Evolutionary conservation across 2,888 invertebrate species (phyloP).

Genomic region (Stratiomys singularior): DNA sequence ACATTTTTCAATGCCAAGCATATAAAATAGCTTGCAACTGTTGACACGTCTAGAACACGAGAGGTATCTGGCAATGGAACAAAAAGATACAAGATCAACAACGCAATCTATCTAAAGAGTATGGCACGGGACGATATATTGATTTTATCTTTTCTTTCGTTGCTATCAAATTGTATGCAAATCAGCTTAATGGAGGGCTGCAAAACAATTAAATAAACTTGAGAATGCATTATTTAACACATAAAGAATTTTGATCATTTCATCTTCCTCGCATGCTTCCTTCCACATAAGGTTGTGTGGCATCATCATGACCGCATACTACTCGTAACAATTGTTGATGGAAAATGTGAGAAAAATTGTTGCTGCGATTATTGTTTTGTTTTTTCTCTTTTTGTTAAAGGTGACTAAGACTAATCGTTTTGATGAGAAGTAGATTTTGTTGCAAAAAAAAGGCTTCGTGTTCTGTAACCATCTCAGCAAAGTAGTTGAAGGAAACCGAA

Average conservation of each 20-base stretch:
- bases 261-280: neutral
- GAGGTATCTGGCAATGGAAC: too few species aligned
- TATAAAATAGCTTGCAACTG: too few species aligned
- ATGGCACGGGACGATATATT: neutral
- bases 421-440: neutral
- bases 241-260: neutral
- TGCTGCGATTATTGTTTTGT: neutral
- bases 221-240: neutral
- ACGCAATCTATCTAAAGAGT: neutral
- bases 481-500: too few species aligned
- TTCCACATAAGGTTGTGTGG: neutral
- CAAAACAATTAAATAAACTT: neutral
- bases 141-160: neutral
- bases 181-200: neutral
- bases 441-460: too few species aligned
- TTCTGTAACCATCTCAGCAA: too few species aligned
- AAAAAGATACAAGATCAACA: neutral
- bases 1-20: neutral
- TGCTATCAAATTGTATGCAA: neutral
- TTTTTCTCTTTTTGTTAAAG: too few species aligned
- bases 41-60: too few species aligned
- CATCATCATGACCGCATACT: neutral
- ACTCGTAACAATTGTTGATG: too few species aligned
- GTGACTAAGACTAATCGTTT: neutral
- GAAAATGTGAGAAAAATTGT: neutral